Percentiles rank a stretch among this genome's conserved stretches.
phyloP scores from a whole-genome alignment of 2,888 invertebrate genomes.

The Aelia acuminata region DNA sequence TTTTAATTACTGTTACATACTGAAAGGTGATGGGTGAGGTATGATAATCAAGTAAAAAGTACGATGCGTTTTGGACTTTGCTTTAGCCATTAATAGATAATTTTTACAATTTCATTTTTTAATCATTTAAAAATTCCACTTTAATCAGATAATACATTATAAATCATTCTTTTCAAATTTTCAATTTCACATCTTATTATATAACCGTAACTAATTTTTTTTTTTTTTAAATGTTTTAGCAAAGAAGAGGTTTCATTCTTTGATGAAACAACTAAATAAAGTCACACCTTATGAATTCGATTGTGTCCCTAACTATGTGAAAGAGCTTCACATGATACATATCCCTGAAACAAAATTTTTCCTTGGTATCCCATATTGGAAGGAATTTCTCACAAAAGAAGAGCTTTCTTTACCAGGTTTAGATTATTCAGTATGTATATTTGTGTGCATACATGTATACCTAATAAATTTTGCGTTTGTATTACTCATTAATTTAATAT shows the following conservation, averaged over 20 bases:
- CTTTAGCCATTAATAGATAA: too few relatives aligned
- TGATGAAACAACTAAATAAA: slow-evolving; percentile 81
- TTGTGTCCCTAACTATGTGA: slow-evolving; percentile 77
- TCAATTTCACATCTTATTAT: background rate
- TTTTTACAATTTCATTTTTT: too few relatives aligned
- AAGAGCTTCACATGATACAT: slow-evolving; percentile 78
- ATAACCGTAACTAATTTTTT: background rate
- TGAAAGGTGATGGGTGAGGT: too few relatives aligned
- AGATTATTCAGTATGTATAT: slow-evolving; percentile 67
- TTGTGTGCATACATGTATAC: too few relatives aligned
- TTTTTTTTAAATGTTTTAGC: slow-evolving; percentile 71
- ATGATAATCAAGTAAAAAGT: too few relatives aligned
- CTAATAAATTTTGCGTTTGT: too few relatives aligned
- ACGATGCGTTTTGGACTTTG: too few relatives aligned
- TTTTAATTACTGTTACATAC: background rate
- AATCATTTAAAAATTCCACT: too few relatives aligned
- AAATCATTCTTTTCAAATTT: too few relatives aligned
- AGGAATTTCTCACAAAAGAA: slow-evolving; percentile 72
- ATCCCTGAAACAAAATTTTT: slow-evolving; percentile 85
- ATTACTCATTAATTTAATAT: slow-evolving; percentile 61
- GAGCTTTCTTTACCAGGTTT: slow-evolving; percentile 77
- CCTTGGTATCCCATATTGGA: slow-evolving; percentile 81
- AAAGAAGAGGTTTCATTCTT: slow-evolving; percentile 78
- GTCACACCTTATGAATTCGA: slow-evolving; percentile 80
- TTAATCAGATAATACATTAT: too few relatives aligned